Percentiles rank a stretch among this genome's conserved stretches.
These are phyloP conservation scores for Siphamia tubifer DNA, from an alignment of 2,113 vertebrate genomes.

Conservation along the genomic window DNA sequence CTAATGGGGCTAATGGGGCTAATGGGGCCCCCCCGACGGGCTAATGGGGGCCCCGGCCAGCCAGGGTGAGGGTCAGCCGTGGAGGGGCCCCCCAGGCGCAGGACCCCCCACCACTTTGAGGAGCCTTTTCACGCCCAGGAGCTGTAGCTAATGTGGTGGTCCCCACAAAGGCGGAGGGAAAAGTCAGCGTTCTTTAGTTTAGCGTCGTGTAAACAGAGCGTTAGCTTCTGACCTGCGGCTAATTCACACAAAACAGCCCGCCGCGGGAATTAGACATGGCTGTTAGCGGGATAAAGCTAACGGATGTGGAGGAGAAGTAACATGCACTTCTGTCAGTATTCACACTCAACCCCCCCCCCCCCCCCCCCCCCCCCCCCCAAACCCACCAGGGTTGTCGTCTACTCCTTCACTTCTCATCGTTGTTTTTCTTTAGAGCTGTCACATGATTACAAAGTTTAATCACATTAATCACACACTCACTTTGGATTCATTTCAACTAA, in stretches of 20 bases:
- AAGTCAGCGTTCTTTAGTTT: conserved; percentile 95
- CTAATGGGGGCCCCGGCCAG: no score
- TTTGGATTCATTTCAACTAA: no score
- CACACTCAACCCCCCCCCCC: no score
- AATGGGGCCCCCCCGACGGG: no score
- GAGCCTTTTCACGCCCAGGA: conserved; percentile 85
- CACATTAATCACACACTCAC: no score
- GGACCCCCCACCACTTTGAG: conserved; percentile 91
- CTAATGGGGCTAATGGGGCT: conserved; percentile 87
- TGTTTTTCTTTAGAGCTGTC: no score
- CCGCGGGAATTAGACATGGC: conserved; percentile 90
- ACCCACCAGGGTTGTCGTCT: no score
- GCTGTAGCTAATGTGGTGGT: conserved; percentile 91
- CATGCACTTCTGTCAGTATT: no score
- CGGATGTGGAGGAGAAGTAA: conserved; percentile 70
- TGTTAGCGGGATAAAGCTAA: conserved; percentile 89
- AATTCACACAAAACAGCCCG: conserved; percentile 87
- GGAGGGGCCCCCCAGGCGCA: not conserved
- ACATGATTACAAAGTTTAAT: no score
- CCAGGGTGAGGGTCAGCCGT: conserved; percentile 71
- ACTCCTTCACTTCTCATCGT: no score
- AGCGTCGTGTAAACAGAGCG: conserved; percentile 91
- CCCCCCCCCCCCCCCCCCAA: no score
- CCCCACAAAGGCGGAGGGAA: conserved; percentile 79
- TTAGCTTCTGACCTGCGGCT: conserved; percentile 95